Base-by-base conservation (phyloP, 2,888 invertebrate genomes). In the Ormyrus nitidulus region DNA sequence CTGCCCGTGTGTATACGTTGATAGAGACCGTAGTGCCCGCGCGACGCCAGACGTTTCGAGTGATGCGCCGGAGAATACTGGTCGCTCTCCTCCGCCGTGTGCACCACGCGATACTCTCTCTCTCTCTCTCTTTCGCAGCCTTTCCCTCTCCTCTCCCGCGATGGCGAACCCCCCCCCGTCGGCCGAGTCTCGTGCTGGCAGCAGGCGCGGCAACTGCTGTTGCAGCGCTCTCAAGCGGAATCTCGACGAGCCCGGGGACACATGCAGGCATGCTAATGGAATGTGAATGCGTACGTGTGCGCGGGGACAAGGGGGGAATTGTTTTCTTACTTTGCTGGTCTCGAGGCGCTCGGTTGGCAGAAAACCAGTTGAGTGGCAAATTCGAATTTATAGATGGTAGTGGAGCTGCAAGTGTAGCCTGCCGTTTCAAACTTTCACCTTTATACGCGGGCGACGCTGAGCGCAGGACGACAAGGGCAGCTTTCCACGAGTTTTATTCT, bases 61-160 rank as follows among this genome's bases (percentile, higher is more conserved):
- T 65, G 77, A 74, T 77, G 77, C 77, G 81, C 81, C 81, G 77
- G 74, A 70, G 77, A 74, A 65, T 70, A 81, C 81, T 77, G 77
- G 13, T 34, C 48, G 34, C 54, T 13, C 61, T 56, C 48, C 44
- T 19, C 19, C 61, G n/a, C 59, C 7, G 46, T 13, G 64, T 56
- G 53, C 58, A 53, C 54, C 54, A 56, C 58, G 44, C 56, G 62
- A 10, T 10, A 11, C 3, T 54, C 53, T 62, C 53, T 53, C 11
- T 53, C 49, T 34, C 34, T 34, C 34, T 34, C 34, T 34, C 56
- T 13, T 7, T 48, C 11, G n/a, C 49, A 11, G 62, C 51, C 46
- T 34, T 11, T 34, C 34, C 61, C n/a, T 44, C 51, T 61, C 53
- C 66, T 4, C 64, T 34, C 34, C 58, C 49, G 59, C 59, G 11